Evolutionary conservation across 2,797 vertebrate species (phyloP).

Genomic region (Molossus alvarezi): DNA sequence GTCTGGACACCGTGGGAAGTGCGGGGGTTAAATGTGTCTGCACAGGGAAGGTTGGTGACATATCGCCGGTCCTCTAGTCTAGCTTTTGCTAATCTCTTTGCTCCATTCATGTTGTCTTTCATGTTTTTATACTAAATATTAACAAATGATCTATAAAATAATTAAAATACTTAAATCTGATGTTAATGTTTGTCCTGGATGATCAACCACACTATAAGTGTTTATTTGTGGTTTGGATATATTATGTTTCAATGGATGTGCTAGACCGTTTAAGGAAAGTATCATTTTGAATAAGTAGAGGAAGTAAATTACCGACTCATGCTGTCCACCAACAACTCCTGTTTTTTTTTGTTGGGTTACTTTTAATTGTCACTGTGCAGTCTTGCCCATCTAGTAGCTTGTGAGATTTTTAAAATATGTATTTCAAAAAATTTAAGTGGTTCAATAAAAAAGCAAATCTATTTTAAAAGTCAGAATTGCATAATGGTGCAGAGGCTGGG

Average conservation of each 20-base stretch:
- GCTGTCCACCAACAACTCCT: conserved; percentile 7
- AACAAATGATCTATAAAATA: conserved; percentile 22
- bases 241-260: neutral
- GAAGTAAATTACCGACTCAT: conserved; percentile 36
- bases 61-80: neutral
- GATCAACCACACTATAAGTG: neutral
- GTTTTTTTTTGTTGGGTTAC: neutral
- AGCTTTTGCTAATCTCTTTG: conserved; percentile 7
- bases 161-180: conserved; percentile 54
- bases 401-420: conserved; percentile 41
- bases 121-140: conserved; percentile 16
- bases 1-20: neutral
- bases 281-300: neutral
- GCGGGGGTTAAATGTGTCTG: neutral
- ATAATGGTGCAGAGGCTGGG: neutral
- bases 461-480: conserved; percentile 25
- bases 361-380: conserved; percentile 62
- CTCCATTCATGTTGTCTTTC: neutral
- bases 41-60: neutral
- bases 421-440: conserved; percentile 48
- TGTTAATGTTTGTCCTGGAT: conserved; percentile 20
- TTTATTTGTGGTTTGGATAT: conserved; percentile 46
- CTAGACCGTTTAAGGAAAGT: neutral
- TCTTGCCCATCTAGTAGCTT: conserved; percentile 1
- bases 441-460: conserved; percentile 35